Percentiles rank a stretch among this genome's conserved stretches.
Conservation (phyloP, 1,140 invertebrate species). For the Bombus cullumanus region DNA sequence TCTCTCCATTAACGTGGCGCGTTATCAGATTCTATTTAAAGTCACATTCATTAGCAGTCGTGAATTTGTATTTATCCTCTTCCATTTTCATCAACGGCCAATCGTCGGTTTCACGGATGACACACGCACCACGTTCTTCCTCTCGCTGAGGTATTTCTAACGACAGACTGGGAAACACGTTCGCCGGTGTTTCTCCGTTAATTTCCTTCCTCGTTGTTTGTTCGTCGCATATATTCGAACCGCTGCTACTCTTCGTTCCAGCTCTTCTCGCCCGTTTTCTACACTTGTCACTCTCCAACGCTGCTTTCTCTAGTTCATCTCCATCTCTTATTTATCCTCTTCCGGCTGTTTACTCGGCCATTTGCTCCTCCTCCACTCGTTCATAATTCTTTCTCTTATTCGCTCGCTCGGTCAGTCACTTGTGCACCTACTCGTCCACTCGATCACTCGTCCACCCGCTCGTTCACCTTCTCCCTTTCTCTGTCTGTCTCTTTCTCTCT, state of each 20-base stretch:
- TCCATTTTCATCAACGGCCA: not conserved
- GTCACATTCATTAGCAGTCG: not conserved
- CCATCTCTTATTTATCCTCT: not conserved
- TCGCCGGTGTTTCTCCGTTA: slow-evolving; percentile 22
- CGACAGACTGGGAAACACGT: slow-evolving; percentile 25
- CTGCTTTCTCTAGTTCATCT: not conserved
- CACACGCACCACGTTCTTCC: not conserved
- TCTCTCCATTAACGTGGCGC: not conserved
- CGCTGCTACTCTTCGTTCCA: not conserved
- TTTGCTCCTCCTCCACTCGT: not conserved
- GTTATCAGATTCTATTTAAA: not conserved
- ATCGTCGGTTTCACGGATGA: not conserved
- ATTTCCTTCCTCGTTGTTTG: slow-evolving; percentile 41
- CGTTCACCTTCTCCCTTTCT: not conserved
- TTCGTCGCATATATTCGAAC: slow-evolving; percentile 19
- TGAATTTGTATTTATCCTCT: not conserved
- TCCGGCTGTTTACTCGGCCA: not conserved
- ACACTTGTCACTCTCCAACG: slow-evolving; percentile 28
- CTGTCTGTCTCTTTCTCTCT: not conserved
- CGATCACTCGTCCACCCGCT: not conserved
- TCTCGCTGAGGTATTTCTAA: slow-evolving; percentile 13
- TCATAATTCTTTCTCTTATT: slow-evolving; percentile 1
- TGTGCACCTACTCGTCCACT: not conserved
- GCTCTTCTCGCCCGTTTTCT: not conserved
- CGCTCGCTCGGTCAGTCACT: not conserved